phyloP scores from a whole-genome alignment of 2,888 invertebrate species.

The Apodemia duryi region DNA sequence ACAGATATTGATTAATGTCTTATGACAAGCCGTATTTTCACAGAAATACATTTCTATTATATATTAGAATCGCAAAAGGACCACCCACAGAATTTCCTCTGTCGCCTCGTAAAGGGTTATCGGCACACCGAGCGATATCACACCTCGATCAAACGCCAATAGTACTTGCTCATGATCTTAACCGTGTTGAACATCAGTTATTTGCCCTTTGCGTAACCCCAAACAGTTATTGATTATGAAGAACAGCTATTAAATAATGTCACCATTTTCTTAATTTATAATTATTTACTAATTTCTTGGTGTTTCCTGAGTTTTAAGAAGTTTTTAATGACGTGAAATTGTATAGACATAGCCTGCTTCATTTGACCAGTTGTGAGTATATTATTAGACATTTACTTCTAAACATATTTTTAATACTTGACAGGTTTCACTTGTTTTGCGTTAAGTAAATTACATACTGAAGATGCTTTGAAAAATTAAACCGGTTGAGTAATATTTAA shows the following conservation, averaged over 20 bases:
- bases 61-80: not conserved
- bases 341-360: too few relatives aligned
- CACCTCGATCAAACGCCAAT: conserved; percentile 5
- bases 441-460: too few relatives aligned
- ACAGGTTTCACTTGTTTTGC: too few relatives aligned
- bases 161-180: not conserved
- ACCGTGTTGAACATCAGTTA: conserved; percentile 9
- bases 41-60: not conserved
- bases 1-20: not conserved
- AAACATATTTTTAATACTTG: too few relatives aligned
- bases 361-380: too few relatives aligned
- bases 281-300: not conserved
- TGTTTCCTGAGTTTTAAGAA: not conserved
- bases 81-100: conserved; percentile 7
- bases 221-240: not conserved
- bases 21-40: not conserved
- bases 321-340: too few relatives aligned
- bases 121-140: not conserved
- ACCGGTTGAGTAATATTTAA: too few relatives aligned
- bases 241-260: not conserved
- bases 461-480: too few relatives aligned
- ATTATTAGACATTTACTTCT: too few relatives aligned
- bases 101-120: conserved; percentile 3
- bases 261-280: not conserved
- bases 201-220: conserved; percentile 12